Conservation (phyloP, 2,113 vertebrate species). For the Dendrocopos noguchii region DNA sequence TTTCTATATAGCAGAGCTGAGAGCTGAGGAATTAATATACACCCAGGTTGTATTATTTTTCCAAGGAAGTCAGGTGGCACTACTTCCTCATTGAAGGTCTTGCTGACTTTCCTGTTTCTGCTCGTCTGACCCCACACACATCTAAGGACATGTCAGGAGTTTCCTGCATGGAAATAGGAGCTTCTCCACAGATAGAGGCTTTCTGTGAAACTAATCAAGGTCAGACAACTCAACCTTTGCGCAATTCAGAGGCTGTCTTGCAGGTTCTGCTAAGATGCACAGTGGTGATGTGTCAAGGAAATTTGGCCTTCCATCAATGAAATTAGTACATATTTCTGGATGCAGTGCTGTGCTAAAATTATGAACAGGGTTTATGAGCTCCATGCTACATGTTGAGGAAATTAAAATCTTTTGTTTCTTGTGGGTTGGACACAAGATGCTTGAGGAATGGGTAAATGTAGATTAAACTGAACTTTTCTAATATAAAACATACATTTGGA, state of each 20-base stretch:
- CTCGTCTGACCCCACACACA: not conserved
- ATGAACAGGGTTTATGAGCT: not conserved
- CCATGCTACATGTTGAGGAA: not conserved
- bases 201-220: not conserved
- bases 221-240: not conserved
- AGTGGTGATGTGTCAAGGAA: not conserved
- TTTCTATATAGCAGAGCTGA: not conserved
- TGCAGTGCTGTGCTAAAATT: not conserved
- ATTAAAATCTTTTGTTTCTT: not conserved
- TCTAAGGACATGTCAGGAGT: not conserved
- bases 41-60: not conserved
- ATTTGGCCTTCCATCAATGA: not conserved
- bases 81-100: not conserved
- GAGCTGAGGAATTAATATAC: not conserved
- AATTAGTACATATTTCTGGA: not conserved
- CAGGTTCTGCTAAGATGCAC: not conserved
- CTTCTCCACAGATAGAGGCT: not conserved
- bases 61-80: not conserved
- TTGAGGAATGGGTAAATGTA: not conserved
- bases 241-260: not conserved
- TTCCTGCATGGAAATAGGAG: not conserved
- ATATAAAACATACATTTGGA: not conserved
- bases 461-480: not conserved
- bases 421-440: not conserved
- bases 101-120: not conserved